Base-by-base conservation (phyloP, 2,888 invertebrate species). In the Gortyna flavago region DNA sequence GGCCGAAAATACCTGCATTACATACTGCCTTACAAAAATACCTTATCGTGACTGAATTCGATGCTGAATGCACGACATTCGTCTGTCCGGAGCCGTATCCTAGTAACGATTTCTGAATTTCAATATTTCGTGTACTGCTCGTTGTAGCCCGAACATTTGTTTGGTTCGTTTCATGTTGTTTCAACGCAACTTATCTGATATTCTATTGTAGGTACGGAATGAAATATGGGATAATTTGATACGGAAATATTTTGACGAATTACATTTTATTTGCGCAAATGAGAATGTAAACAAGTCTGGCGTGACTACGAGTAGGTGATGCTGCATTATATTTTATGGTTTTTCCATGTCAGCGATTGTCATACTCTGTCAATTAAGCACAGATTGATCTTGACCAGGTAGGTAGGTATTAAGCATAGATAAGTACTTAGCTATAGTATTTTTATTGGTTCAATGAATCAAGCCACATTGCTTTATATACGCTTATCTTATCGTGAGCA, bases 71-170 rank as follows among this genome's bases (percentile, higher is more conserved):
- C 93, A 92, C 91, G 91, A 89, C 85, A 90, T 86, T 89, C 85
- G 90, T 84, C 90, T 85, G 89, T 88, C 88, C 69, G 81, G 87
- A 86, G 79, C 88, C 92, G 96, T 96, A 93, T 91, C 96, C 94
- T 95, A 96, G 96, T 94, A 94, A 96, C 96, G 91, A 90, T 87
- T 91, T 90, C 92, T 90, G 96, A 92, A 96, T 93, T 95, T 96
- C 96, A 95, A 96, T 96, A 96, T 93, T 94, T 84, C 77, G 80
- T 80, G 80, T 61, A 71, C 65, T 29, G 41, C 48, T 76, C 59
- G 67, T 81, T 79, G 75, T 74, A 77, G 64, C 61, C 59, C 57
- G 32, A 80, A 80, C 51, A 72, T 80, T 87, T 59, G 2, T 29
- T 29, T 29, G 65, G 75, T 74, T 70, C 57, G 48, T 75, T 87